These are phyloP conservation scores for Eupeodes latifasciatus DNA, from an alignment of 2,888 invertebrate species.

Conservation along the genomic window DNA sequence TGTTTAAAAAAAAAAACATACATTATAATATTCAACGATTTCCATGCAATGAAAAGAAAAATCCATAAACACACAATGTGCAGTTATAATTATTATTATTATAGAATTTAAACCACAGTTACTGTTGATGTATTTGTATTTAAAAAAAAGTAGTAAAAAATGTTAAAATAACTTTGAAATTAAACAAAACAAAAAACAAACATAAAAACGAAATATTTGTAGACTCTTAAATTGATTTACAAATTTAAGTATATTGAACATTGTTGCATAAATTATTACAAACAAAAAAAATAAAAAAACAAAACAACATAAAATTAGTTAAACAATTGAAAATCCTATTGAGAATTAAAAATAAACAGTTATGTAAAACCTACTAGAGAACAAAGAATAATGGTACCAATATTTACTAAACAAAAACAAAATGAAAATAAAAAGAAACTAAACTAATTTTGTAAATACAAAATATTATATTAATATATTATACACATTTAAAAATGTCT, in stretches of 20 bases:
- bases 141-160: conserved; percentile 58
- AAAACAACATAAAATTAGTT: conserved; percentile 20
- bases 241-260: conserved; percentile 40
- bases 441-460: conserved; percentile 67
- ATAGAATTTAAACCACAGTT: conserved; percentile 61
- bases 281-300: conserved; percentile 11
- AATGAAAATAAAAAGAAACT: conserved; percentile 16
- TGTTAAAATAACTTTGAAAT: conserved; percentile 16
- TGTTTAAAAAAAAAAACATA: neutral
- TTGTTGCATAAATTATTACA: conserved; percentile 7
- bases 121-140: conserved; percentile 68
- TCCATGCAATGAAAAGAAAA: conserved; percentile 62
- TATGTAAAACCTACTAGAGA: conserved; percentile 24
- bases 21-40: conserved; percentile 67
- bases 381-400: conserved; percentile 68
- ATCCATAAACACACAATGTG: conserved; percentile 40
- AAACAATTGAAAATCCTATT: conserved; percentile 58
- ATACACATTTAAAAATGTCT: conserved; percentile 52
- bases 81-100: conserved; percentile 48
- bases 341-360: conserved; percentile 24
- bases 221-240: conserved; percentile 53
- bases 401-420: conserved; percentile 50
- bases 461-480: conserved; percentile 17
- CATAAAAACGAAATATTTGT: conserved; percentile 40
- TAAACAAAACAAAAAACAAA: conserved; percentile 25